Conservation (phyloP, 1,140 invertebrate species). For the Heliconius congener region DNA sequence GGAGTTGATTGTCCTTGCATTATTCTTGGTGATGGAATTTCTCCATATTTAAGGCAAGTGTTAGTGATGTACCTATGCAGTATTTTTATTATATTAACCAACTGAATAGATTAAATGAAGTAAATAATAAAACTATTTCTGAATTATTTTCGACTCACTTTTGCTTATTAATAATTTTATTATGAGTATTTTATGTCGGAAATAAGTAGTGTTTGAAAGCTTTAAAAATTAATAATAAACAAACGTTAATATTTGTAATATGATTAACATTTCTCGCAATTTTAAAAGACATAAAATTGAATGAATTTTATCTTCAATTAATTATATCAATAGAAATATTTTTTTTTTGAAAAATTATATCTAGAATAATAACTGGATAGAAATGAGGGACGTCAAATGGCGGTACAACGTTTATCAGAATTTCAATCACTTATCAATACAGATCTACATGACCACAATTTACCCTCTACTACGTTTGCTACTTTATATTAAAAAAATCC, state of each 20-base stretch:
- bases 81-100: background rate
- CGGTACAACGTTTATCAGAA: background rate
- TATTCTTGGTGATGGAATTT: slow-evolving; percentile 12
- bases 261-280: too few relatives aligned
- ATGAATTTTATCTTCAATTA: background rate
- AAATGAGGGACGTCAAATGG: background rate
- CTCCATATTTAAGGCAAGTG: background rate
- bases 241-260: too few relatives aligned
- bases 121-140: background rate
- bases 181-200: too few relatives aligned
- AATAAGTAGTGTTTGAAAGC: too few relatives aligned
- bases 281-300: background rate
- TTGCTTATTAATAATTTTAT: too few relatives aligned
- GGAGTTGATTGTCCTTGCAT: slow-evolving; percentile 24
- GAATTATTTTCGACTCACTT: background rate
- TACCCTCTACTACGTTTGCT: background rate
- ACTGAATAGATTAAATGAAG: background rate
- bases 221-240: too few relatives aligned
- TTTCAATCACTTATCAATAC: background rate
- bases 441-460: background rate
- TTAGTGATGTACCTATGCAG: background rate
- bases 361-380: background rate
- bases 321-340: too few relatives aligned
- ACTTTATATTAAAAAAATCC: background rate
- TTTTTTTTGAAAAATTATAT: background rate